Percentiles rank a stretch among this genome's conserved stretches.
phyloP scores from a whole-genome alignment of 2,797 vertebrate genomes.

The Cyprinella venusta region DNA sequence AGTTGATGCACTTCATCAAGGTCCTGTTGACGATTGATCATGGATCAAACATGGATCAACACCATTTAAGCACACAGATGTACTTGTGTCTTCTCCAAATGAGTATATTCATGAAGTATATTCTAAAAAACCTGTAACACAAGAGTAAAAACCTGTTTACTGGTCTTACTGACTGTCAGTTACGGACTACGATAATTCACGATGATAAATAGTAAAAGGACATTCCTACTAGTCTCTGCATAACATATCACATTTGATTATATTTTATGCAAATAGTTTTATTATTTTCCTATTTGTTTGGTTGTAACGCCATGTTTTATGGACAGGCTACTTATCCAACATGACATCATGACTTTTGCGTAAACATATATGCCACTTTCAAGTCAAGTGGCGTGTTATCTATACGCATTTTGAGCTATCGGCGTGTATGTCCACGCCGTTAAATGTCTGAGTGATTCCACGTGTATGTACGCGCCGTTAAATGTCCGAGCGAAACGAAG shows the following conservation, averaged over 20 bases:
- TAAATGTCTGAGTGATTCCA: too few relatives aligned
- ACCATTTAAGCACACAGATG: neutral
- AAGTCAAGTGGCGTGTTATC: too few relatives aligned
- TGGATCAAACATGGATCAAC: neutral
- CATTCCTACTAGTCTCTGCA: neutral
- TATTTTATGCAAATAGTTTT: neutral
- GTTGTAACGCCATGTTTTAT: neutral
- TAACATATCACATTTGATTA: neutral
- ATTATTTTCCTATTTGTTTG: neutral
- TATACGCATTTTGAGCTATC: too few relatives aligned
- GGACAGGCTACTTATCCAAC: neutral
- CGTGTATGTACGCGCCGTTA: too few relatives aligned
- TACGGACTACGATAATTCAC: too few relatives aligned
- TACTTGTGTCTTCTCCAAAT: neutral
- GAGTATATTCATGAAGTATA: neutral
- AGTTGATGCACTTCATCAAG: neutral
- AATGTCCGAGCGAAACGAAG: too few relatives aligned
- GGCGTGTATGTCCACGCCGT: too few relatives aligned
- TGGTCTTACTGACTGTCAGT: neutral
- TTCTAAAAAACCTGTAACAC: neutral
- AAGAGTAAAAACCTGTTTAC: neutral
- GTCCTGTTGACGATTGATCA: neutral
- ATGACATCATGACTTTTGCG: too few relatives aligned
- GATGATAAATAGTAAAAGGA: neutral
- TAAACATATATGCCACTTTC: too few relatives aligned